A percentile compares a stretch with the other conserved stretches of the same genome.
Evolutionary conservation across 2,797 vertebrate species (phyloP).

Genomic region (Lepus oiostolus): DNA sequence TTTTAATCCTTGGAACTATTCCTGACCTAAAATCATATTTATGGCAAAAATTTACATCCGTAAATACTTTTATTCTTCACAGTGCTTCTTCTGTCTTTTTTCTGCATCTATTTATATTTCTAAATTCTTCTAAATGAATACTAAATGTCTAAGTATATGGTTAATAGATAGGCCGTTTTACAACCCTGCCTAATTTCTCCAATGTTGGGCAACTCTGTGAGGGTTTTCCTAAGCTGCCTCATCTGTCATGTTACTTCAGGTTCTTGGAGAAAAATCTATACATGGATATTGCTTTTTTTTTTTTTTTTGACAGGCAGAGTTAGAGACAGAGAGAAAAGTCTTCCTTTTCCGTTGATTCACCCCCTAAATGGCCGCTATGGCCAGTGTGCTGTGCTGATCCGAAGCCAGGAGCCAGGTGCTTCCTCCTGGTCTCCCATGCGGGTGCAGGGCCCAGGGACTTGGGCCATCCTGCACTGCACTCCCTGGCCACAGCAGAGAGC

Average conservation of each 20-base stretch:
- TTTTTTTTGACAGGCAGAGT: too few species aligned
- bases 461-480: too few species aligned
- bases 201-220: neutral
- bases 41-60: neutral
- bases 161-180: neutral
- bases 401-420: too few species aligned
- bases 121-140: neutral
- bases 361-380: too few species aligned
- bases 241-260: neutral
- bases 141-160: neutral
- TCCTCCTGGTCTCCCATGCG: too few species aligned
- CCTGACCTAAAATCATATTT: neutral
- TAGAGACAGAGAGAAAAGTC: too few species aligned
- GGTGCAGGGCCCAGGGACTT: too few species aligned
- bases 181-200: neutral
- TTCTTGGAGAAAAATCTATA: neutral
- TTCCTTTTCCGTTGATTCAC: too few species aligned
- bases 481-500: too few species aligned
- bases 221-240: neutral
- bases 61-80: neutral
- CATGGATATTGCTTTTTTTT: neutral
- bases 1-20: neutral
- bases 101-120: neutral
- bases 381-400: too few species aligned
- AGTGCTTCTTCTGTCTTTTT: neutral